A percentile compares a stretch with the other conserved stretches of the same genome.
Conservation (phyloP, 2,797 vertebrate species). For the Pempheris klunzingeri region DNA sequence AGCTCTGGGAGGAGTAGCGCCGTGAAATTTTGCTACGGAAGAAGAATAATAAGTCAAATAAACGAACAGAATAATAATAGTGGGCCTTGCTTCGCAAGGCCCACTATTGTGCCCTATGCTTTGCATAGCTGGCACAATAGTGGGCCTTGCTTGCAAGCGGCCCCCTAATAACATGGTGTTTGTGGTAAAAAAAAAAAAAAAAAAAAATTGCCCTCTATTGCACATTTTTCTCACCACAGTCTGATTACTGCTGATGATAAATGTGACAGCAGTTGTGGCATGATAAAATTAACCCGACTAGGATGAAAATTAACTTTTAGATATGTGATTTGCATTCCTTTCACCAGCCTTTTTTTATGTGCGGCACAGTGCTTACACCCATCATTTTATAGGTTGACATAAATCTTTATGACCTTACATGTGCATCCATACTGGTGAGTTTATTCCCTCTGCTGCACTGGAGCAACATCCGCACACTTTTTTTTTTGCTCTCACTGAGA, state of each 20-base stretch:
- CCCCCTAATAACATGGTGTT: neutral
- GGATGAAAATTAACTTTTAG: conserved; percentile 1
- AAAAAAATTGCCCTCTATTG: neutral
- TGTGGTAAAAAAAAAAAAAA: too few relatives aligned
- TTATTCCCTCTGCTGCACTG: neutral
- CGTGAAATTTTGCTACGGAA: too few relatives aligned
- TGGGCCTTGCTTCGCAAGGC: too few relatives aligned
- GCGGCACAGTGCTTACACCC: neutral
- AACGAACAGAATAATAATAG: too few relatives aligned
- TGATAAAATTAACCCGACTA: neutral
- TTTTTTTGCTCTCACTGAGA: too few relatives aligned
- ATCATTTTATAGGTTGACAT: conserved; percentile 39
- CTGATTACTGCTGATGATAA: neutral
- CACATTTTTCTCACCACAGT: neutral
- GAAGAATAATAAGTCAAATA: too few relatives aligned
- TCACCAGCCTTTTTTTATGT: conserved; percentile 10
- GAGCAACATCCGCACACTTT: too few relatives aligned
- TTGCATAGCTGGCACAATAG: too few relatives aligned
- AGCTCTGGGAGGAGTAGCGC: too few relatives aligned
- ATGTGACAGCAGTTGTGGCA: neutral
- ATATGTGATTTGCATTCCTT: neutral
- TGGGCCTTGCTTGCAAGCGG: too few relatives aligned
- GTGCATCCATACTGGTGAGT: neutral
- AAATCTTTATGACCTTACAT: conserved; percentile 45
- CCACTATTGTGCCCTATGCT: too few relatives aligned